Evolutionary conservation across 2,888 invertebrate species (phyloP), one percentile per base, ranked within the genome.

Genomic region (Molanna angustata): DNA sequence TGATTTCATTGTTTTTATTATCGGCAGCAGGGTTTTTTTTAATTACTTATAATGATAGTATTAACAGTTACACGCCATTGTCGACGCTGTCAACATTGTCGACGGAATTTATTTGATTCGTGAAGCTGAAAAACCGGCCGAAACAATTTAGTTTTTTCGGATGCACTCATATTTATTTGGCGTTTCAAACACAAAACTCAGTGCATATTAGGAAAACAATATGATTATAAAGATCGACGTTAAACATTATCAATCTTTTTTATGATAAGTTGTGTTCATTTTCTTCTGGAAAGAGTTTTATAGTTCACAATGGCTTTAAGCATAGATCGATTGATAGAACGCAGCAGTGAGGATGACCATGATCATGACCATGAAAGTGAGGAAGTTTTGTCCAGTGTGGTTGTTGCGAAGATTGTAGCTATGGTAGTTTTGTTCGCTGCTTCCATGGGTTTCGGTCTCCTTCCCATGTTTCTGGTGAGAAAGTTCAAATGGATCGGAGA

Each of bases 381-480:
- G 6, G 67, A 68, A 16, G 72, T 74, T 3, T 68, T 68, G 1
- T 70, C 77, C 0, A 73, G 72, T 3, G 75, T 85, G 6, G 66
- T 87, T 16, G 62, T 82, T 22, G 90, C 91, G 13, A 94, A 94
- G 70, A 79, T 82, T 16, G 82, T 88, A 3, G 84, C 93, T 1
- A 89, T 94, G 86, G 72, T 79, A 35, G 84, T 88, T 19, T 78
- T 94, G 13, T 88, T 91, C 64, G 67, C 77, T 51, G 84, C 88
- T 16, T 90, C 92, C 35, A 80, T 88, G 65, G 65, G 85, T 14
- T 83, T 90, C 63, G 94, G 94, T 39, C 71, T 85, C 4, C 65
- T 85, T 19, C 93, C 94, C 0, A 75, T 90, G 59, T 71, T 86
- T 62, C 69, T 93, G 52, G 80, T 85, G 32, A 81, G 72, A 62